These are phyloP conservation scores for Cryptoprocta ferox DNA, from an alignment of 2,797 vertebrate species.

Conservation along the genomic window DNA sequence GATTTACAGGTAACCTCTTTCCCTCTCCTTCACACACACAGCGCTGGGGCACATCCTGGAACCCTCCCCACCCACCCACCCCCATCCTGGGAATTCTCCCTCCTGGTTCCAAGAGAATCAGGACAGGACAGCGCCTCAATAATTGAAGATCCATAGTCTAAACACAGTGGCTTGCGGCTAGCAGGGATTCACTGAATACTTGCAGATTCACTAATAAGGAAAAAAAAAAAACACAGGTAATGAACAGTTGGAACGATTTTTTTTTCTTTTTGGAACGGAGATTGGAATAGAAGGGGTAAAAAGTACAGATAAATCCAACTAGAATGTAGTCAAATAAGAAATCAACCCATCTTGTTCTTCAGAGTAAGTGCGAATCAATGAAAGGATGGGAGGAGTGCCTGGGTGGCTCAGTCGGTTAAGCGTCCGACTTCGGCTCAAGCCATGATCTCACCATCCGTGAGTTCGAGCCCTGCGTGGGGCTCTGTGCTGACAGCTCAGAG, in stretches of 20 bases:
- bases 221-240: not conserved
- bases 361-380: not conserved
- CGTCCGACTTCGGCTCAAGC: too few relatives aligned
- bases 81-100: not conserved
- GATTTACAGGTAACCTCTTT: not conserved
- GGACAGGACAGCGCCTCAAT: too few relatives aligned
- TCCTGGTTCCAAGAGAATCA: not conserved
- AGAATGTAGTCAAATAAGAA: slow-evolving; percentile 16
- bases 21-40: not conserved
- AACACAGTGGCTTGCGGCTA: not conserved
- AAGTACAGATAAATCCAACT: slow-evolving; percentile 1
- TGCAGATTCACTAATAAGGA: not conserved
- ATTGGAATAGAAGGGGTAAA: not conserved
- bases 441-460: too few relatives aligned
- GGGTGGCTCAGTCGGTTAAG: too few relatives aligned
- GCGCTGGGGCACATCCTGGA: not conserved
- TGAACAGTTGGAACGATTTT: not conserved
- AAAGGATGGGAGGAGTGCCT: not conserved
- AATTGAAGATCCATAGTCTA: not conserved
- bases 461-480: too few relatives aligned
- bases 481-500: too few relatives aligned
- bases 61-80: not conserved
- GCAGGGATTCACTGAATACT: not conserved
- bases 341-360: not conserved
- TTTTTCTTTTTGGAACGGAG: not conserved